Conservation (phyloP, 2,888 invertebrate species). For the Apamea sordens region DNA sequence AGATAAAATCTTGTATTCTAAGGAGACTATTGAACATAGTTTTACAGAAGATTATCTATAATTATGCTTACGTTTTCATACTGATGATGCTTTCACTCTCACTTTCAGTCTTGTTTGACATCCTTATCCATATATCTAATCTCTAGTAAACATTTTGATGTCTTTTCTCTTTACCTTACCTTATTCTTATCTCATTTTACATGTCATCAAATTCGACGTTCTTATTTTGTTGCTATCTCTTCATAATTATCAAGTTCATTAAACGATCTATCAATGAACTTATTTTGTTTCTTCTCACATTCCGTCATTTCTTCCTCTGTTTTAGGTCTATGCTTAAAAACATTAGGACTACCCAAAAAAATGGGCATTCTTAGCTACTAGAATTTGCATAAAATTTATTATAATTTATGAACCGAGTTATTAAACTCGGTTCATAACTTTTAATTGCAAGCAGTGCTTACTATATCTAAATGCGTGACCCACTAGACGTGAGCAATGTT, state of each 20-base stretch:
- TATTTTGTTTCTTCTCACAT: neutral
- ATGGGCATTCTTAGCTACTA: neutral
- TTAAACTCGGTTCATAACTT: slow-evolving; percentile 17
- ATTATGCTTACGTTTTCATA: neutral
- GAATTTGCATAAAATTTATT: slow-evolving; percentile 17
- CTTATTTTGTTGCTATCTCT: neutral
- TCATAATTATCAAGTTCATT: neutral
- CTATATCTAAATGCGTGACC: slow-evolving; percentile 7
- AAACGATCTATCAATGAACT: neutral
- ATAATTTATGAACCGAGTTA: too few species aligned
- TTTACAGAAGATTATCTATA: slow-evolving; percentile 1
- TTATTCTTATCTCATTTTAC: neutral
- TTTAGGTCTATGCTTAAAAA: neutral
- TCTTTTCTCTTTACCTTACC: too few species aligned
- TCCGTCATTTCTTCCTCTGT: neutral
- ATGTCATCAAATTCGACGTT: too few species aligned
- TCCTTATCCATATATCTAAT: neutral
- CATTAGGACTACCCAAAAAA: neutral
- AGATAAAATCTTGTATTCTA: slow-evolving; percentile 43
- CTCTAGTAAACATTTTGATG: neutral
- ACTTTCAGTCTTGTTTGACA: neutral
- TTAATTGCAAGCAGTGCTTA: slow-evolving; percentile 23
- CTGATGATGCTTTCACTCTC: neutral
- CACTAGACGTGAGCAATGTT: neutral
- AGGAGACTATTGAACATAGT: neutral